phyloP scores from a whole-genome alignment of 2,888 invertebrate species.

The Nephrotoma guestfalica region DNA sequence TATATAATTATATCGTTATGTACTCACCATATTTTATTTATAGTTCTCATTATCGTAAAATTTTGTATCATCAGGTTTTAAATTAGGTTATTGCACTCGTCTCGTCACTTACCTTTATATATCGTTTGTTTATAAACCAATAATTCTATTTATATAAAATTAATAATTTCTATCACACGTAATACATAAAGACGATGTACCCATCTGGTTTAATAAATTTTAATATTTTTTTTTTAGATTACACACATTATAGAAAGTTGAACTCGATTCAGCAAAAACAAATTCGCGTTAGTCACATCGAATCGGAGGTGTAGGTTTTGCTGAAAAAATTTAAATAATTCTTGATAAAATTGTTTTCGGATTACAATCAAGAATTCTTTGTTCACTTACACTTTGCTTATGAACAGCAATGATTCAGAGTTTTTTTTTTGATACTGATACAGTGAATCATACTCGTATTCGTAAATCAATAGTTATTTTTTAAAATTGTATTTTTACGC shows the following conservation, averaged over 20 bases:
- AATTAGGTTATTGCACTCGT: background rate
- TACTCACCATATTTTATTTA: background rate
- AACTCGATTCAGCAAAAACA: background rate
- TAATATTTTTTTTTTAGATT: background rate
- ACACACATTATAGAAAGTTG: background rate
- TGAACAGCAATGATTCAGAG: background rate
- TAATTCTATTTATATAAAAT: background rate
- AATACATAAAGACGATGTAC: background rate
- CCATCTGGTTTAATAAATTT: background rate
- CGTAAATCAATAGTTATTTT: background rate
- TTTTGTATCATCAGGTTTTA: background rate
- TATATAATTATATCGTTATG: background rate
- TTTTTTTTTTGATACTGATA: background rate
- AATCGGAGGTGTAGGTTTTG: background rate
- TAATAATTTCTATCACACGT: background rate
- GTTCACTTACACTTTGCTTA: background rate
- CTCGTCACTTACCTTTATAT: background rate
- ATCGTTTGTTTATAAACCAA: background rate
- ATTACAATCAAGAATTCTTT: background rate
- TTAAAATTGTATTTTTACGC: too few relatives aligned
- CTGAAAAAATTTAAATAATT: background rate
- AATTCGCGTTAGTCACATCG: background rate
- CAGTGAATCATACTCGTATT: too few relatives aligned
- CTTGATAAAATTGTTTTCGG: background rate
- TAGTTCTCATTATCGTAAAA: background rate